Percentiles rank a stretch among this genome's conserved stretches.
Conservation (phyloP, 2,888 invertebrate species). For the Eurois occulta region DNA sequence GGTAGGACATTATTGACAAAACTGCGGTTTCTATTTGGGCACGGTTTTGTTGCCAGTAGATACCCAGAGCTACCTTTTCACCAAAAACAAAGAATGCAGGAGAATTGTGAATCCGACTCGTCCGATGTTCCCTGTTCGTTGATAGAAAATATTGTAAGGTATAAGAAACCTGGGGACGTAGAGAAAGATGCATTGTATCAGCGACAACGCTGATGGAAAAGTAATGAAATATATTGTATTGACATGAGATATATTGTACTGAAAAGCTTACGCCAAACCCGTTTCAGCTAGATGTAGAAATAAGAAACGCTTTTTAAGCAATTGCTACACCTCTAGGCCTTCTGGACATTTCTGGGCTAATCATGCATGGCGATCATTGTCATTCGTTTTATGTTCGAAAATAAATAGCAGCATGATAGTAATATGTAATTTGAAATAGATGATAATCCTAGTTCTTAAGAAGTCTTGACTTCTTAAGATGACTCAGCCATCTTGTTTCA, state of each 20-base stretch:
- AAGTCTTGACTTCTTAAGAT: neutral
- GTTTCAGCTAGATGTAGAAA: neutral
- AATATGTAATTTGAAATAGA: neutral
- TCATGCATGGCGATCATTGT: neutral
- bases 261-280: neutral
- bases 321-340: neutral
- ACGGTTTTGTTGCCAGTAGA: neutral
- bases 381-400: neutral
- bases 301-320: neutral
- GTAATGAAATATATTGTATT: neutral
- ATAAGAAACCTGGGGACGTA: neutral
- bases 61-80: neutral
- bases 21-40: constrained; percentile 10
- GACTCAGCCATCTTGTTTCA: neutral
- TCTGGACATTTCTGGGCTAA: too few relatives aligned
- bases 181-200: neutral
- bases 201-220: neutral
- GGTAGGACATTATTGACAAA: constrained; percentile 2
- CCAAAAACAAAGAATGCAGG: too few relatives aligned
- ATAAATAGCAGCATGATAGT: too few relatives aligned
- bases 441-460: neutral
- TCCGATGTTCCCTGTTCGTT: neutral
- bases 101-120: neutral
- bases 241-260: neutral
- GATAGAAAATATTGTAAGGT: neutral